phyloP scores from a whole-genome alignment of 2,797 vertebrate species.

The Lithobates sylvaticus region DNA sequence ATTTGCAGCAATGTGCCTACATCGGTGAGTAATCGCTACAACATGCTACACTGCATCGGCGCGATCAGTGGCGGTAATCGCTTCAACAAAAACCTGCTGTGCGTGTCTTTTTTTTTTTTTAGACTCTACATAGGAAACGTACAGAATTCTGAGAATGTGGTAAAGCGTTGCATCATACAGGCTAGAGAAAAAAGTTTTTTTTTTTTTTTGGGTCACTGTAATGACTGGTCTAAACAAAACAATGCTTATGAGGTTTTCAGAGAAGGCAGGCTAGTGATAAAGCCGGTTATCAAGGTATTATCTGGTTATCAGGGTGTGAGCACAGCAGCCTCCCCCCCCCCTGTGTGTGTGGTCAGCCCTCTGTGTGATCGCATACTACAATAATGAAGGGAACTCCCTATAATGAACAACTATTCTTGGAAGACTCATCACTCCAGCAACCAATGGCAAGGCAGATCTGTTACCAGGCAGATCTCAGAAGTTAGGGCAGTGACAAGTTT shows the following conservation, averaged over 20 bases:
- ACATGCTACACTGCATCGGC: no score
- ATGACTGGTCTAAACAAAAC: neutral
- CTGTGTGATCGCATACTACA: constrained; percentile 36
- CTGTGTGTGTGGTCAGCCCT: constrained; percentile 60
- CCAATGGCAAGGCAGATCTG: constrained; percentile 86
- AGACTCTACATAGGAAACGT: no score
- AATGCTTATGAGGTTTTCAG: neutral
- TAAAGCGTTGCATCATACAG: neutral
- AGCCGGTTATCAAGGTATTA: constrained; percentile 11
- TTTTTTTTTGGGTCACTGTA: neutral
- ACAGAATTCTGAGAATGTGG: neutral
- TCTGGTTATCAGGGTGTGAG: constrained; percentile 51
- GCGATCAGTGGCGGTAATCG: no score
- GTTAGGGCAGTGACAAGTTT: constrained; percentile 9
- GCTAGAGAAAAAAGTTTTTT: neutral
- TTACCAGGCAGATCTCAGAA: constrained; percentile 89
- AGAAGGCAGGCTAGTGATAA: neutral
- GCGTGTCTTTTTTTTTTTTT: no score
- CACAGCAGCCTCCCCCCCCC: neutral
- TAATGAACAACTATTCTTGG: constrained; percentile 60
- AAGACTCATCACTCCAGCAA: constrained; percentile 80
- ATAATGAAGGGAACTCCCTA: constrained; percentile 64
- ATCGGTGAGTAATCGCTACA: no score
- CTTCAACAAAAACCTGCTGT: no score
- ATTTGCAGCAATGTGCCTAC: no score